These are phyloP conservation scores for Columba janthina DNA, from an alignment of 2,113 vertebrate genomes.

Conservation along the genomic window DNA sequence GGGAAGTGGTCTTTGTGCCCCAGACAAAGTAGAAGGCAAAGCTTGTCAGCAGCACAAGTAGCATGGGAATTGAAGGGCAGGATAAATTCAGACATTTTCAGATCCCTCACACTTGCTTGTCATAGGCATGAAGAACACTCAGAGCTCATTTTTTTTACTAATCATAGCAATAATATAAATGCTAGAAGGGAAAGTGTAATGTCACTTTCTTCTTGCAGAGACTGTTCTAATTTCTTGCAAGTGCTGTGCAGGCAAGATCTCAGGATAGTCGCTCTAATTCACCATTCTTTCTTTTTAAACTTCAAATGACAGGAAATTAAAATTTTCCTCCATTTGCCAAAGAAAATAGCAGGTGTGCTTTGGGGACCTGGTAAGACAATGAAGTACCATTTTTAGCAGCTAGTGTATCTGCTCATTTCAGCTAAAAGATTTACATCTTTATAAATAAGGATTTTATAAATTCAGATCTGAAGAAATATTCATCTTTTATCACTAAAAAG, in stretches of 20 bases:
- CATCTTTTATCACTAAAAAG: not conserved
- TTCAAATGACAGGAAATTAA: slow-evolving; percentile 26
- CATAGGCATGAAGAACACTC: not conserved
- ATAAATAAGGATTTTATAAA: slow-evolving; percentile 19
- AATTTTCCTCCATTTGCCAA: slow-evolving; percentile 10
- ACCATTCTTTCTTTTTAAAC: not conserved
- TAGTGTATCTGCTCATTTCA: not conserved
- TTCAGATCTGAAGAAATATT: not conserved
- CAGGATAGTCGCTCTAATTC: not conserved
- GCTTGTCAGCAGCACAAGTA: not conserved
- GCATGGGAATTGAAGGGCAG: not conserved
- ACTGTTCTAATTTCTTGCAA: not conserved
- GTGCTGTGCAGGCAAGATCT: not conserved
- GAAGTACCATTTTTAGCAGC: not conserved
- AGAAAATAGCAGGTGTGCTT: not conserved
- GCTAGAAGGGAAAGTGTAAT: not conserved
- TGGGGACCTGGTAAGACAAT: not conserved
- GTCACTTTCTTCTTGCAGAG: not conserved
- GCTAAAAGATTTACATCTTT: not conserved
- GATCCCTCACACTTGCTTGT: not conserved
- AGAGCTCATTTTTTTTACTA: not conserved
- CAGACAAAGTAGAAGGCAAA: not conserved
- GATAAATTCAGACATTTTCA: not conserved
- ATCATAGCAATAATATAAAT: not conserved
- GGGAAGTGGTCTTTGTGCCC: not conserved